Percentiles rank a stretch among this genome's conserved stretches.
Conservation (phyloP, 2,113 vertebrate genomes). For the Epinephelus lanceolatus region DNA sequence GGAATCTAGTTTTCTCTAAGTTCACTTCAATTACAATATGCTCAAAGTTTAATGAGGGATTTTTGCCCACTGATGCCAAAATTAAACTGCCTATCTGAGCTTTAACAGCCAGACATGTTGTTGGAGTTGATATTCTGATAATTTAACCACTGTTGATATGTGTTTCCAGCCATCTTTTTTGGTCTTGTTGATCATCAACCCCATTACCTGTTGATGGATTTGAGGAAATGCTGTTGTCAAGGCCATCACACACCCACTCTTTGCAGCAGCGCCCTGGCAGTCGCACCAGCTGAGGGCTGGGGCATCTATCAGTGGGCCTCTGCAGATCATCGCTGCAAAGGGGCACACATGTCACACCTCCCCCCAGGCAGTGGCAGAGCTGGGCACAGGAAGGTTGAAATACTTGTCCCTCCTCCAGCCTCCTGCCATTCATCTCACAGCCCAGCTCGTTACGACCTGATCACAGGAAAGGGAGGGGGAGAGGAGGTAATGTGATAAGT, state of each 20-base stretch:
- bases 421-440: constrained; percentile 85
- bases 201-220: constrained; percentile 72
- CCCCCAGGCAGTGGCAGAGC: constrained; percentile 84
- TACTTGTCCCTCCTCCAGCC: constrained; percentile 85
- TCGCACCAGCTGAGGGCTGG: constrained; percentile 78
- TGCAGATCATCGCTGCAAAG: constrained; percentile 86
- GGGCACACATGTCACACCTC: constrained; percentile 86
- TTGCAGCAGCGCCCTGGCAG: constrained; percentile 87
- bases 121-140: background rate
- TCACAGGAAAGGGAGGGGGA: background rate
- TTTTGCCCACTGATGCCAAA: too few species aligned
- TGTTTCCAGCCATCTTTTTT: background rate
- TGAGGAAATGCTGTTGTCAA: constrained; percentile 58
- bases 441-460: constrained; percentile 82
- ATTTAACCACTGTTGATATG: background rate
- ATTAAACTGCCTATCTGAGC: too few species aligned
- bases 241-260: constrained; percentile 85
- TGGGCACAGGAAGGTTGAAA: constrained; percentile 89
- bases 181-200: background rate
- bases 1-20: too few species aligned
- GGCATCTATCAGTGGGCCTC: constrained; percentile 85
- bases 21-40: too few species aligned
- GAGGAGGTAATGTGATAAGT: background rate
- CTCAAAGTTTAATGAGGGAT: too few species aligned
- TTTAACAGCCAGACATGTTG: background rate